Percentiles rank a stretch among this genome's conserved stretches.
Conservation (phyloP, 2,113 vertebrate species). For the Meles meles region DNA sequence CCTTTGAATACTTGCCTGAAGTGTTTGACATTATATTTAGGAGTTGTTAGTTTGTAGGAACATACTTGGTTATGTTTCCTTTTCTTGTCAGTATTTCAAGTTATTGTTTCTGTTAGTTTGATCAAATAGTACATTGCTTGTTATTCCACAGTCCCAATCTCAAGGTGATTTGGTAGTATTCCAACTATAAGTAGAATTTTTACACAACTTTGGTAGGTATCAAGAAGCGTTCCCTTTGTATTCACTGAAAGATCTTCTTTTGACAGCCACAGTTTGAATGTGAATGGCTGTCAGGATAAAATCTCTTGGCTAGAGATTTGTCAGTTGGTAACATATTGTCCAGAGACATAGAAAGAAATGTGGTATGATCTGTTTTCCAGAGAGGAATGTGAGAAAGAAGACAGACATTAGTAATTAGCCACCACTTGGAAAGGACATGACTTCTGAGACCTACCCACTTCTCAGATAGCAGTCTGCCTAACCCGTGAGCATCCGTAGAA, state of each 20-base stretch:
- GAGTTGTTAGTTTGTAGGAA: not conserved
- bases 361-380: not conserved
- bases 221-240: not conserved
- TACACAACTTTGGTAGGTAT: not conserved
- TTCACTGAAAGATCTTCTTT: not conserved
- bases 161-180: not conserved
- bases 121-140: not conserved
- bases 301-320: conserved; percentile 7
- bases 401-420: not conserved
- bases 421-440: not conserved
- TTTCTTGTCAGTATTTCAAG: not conserved
- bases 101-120: not conserved
- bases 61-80: not conserved
- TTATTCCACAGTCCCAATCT: not conserved
- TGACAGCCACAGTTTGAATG: not conserved
- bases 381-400: conserved; percentile 13
- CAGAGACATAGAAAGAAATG: not conserved
- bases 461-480: not conserved
- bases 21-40: not conserved
- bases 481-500: not conserved
- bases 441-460: not conserved
- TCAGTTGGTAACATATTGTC: conserved; percentile 1
- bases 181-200: not conserved
- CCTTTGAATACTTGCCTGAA: not conserved
- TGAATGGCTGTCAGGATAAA: conserved; percentile 19